Conservation (phyloP, 2,888 invertebrate genomes). For the Drosophila putrida region DNA sequence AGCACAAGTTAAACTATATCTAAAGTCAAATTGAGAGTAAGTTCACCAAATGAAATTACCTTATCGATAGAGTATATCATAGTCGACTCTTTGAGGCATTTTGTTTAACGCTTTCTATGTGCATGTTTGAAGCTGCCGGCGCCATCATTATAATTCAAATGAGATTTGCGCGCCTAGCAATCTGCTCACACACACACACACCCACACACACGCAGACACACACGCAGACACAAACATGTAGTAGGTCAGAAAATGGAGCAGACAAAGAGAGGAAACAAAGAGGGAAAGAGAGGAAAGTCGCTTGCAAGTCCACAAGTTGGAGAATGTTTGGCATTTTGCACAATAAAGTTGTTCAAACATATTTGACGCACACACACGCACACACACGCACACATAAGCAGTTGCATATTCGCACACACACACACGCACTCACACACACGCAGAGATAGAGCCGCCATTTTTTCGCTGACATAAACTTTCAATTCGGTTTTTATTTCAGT, state of each 20-base stretch:
- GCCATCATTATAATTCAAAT: slow-evolving; percentile 79
- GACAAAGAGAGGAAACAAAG: background rate
- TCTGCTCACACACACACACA: slow-evolving; percentile 35
- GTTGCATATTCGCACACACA: background rate
- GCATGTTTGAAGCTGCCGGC: slow-evolving; percentile 62
- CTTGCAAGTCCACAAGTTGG: slow-evolving; percentile 64
- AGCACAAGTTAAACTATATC: no score
- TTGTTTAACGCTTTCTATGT: slow-evolving; percentile 6
- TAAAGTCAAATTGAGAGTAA: no score
- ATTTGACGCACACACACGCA: slow-evolving; percentile 51
- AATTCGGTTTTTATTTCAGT: slow-evolving; percentile 67
- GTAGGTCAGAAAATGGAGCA: slow-evolving; percentile 19
- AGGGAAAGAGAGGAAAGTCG: slow-evolving; percentile 20
- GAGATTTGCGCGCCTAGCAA: slow-evolving; percentile 75
- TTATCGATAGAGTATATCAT: slow-evolving; percentile 8
- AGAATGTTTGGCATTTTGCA: slow-evolving; percentile 78
- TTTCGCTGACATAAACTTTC: slow-evolving; percentile 71
- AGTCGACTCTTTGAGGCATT: background rate
- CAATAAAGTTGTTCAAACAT: slow-evolving; percentile 79
- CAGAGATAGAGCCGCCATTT: slow-evolving; percentile 54
- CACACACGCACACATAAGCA: slow-evolving; percentile 19
- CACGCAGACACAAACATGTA: slow-evolving; percentile 10
- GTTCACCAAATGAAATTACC: no score
- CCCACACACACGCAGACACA: slow-evolving; percentile 12
- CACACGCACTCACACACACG: background rate